These are phyloP conservation scores for Melanotaenia parkinsoni DNA, from an alignment of 2,797 vertebrate species.

Conservation along the genomic window DNA sequence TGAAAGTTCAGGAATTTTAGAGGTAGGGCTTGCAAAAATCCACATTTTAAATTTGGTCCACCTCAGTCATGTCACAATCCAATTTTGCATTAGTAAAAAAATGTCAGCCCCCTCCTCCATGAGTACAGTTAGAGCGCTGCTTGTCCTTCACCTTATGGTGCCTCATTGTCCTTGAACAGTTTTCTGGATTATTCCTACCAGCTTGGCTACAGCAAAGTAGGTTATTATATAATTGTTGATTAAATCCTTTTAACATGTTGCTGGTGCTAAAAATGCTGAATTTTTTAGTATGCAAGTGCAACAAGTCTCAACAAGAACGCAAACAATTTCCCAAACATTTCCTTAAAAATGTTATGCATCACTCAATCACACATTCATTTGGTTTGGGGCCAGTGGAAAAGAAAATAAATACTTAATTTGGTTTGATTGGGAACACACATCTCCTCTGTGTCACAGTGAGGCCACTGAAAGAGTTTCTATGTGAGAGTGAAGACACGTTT, in stretches of 20 bases:
- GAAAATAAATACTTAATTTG: constrained; percentile 74
- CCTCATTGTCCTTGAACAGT: background rate
- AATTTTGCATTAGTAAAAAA: background rate
- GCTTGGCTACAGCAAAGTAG: background rate
- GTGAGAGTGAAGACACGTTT: constrained; percentile 45
- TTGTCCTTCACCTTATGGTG: background rate
- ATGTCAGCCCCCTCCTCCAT: background rate
- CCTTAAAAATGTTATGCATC: constrained; percentile 15
- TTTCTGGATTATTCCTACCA: background rate
- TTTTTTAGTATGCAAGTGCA: background rate
- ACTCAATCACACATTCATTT: constrained; percentile 43
- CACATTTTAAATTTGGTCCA: background rate
- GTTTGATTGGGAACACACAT: constrained; percentile 53
- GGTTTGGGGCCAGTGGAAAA: constrained; percentile 52
- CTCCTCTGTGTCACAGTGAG: constrained; percentile 17
- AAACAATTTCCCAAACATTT: constrained; percentile 13
- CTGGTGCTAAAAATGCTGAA: background rate
- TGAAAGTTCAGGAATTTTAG: background rate
- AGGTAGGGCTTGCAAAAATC: too few species aligned
- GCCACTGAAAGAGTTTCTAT: constrained; percentile 33
- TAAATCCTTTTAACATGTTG: background rate
- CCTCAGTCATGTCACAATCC: background rate
- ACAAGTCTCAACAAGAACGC: background rate
- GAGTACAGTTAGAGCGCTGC: background rate
- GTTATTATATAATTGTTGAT: background rate